phyloP scores from a whole-genome alignment of 2,113 vertebrate species.

The Ploceus nigricollis region DNA sequence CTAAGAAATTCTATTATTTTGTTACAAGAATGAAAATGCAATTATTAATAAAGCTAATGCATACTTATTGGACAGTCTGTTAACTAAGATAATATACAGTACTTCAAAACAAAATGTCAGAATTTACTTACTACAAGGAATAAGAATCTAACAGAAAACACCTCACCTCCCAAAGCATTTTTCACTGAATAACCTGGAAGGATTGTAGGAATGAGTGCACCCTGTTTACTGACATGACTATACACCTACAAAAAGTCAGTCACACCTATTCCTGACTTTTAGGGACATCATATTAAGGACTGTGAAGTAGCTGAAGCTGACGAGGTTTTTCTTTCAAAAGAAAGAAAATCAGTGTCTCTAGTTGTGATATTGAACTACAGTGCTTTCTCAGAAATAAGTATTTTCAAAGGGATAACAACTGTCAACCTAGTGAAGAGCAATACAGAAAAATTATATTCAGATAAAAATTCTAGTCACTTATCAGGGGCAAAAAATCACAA shows the following conservation, averaged over 20 bases:
- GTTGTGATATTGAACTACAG: neutral
- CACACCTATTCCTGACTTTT: neutral
- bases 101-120: neutral
- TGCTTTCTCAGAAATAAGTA: neutral
- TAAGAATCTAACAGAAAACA: neutral
- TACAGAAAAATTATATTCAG: neutral
- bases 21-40: neutral
- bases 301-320: neutral
- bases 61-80: neutral
- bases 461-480: neutral
- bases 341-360: neutral
- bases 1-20: neutral
- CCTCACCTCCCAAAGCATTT: neutral
- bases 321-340: neutral
- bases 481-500: neutral
- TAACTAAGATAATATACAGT: neutral
- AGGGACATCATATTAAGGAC: neutral
- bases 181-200: neutral
- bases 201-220: neutral
- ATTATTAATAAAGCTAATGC: neutral
- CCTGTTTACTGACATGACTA: neutral
- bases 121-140: neutral
- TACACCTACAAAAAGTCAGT: neutral
- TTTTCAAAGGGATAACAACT: neutral
- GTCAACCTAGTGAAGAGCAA: neutral